A percentile compares a stretch with the other conserved stretches of the same genome.
Conservation (phyloP, 2,113 vertebrate species). For the Salvelinus namaycush region DNA sequence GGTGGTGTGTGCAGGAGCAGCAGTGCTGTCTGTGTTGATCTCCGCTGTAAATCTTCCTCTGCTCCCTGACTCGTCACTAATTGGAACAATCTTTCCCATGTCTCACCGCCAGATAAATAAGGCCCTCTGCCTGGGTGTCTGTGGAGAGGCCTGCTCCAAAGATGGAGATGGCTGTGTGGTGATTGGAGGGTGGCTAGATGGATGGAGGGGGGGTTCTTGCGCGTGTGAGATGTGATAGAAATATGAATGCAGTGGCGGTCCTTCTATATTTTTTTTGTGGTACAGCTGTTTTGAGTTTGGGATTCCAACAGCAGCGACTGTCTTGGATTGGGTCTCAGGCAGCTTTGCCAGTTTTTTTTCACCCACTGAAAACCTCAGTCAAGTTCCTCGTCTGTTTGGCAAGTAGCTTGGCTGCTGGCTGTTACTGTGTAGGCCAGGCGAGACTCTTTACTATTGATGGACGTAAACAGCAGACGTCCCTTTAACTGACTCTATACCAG, state of each 20-base stretch:
- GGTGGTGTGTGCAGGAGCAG: constrained; percentile 1
- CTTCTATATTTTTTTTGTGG: constrained; percentile 12
- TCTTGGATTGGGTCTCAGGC: constrained; percentile 40
- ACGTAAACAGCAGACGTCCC: constrained; percentile 24
- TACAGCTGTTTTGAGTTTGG: constrained; percentile 72
- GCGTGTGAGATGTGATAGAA: constrained; percentile 55
- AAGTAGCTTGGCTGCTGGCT: constrained; percentile 6
- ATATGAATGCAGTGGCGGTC: constrained; percentile 51
- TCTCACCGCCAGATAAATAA: constrained; percentile 28
- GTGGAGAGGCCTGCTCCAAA: constrained; percentile 4
- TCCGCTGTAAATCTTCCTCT: constrained; percentile 32
- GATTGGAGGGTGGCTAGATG: constrained; percentile 13
- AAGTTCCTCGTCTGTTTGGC: constrained; percentile 14
- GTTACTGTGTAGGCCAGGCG: neutral
- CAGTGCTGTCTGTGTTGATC: constrained; percentile 19
- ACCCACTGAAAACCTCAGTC: neutral
- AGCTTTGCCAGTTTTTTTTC: constrained; percentile 32
- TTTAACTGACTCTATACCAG: constrained; percentile 4
- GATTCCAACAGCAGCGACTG: constrained; percentile 59
- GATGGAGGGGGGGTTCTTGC: neutral
- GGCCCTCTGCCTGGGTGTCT: constrained; percentile 18
- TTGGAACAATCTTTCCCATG: constrained; percentile 21
- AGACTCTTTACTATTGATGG: constrained; percentile 25
- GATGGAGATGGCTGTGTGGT: constrained; percentile 29
- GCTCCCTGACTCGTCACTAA: constrained; percentile 8